Evolutionary conservation across 2,113 vertebrate genomes (phyloP).

Genomic region (Rhinichthys klamathensis): DNA sequence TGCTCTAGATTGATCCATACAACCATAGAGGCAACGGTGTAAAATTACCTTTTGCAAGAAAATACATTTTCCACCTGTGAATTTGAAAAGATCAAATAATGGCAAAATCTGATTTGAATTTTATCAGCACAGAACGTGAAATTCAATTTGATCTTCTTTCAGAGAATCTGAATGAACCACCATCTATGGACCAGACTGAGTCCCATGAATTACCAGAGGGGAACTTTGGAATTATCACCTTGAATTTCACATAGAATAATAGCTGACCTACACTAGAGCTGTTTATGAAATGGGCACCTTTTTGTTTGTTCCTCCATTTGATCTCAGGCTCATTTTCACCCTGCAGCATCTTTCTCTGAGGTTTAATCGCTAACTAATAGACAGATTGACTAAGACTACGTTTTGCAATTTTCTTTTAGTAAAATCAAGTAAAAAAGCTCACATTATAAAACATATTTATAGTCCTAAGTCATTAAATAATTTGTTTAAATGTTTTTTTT

Average conservation of each 20-base stretch:
- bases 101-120: constrained; percentile 41
- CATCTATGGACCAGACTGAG: constrained; percentile 23
- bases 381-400: constrained; percentile 1
- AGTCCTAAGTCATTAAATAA: neutral
- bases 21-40: neutral
- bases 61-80: constrained; percentile 41
- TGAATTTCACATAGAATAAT: constrained; percentile 33
- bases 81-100: constrained; percentile 45
- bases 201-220: neutral
- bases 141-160: constrained; percentile 50
- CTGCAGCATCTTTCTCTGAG: neutral
- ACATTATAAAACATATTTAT: neutral
- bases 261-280: constrained; percentile 16
- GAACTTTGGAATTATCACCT: neutral
- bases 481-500: neutral
- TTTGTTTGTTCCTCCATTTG: constrained; percentile 22
- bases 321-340: constrained; percentile 32
- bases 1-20: neutral
- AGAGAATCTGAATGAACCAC: constrained; percentile 23
- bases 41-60: constrained; percentile 36
- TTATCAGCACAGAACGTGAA: constrained; percentile 30
- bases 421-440: neutral
- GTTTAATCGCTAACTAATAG: constrained; percentile 1
- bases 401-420: neutral
- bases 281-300: constrained; percentile 36